These are phyloP conservation scores for Gnatocerus cornutus DNA, from an alignment of 2,888 invertebrate species.

Conservation along the genomic window DNA sequence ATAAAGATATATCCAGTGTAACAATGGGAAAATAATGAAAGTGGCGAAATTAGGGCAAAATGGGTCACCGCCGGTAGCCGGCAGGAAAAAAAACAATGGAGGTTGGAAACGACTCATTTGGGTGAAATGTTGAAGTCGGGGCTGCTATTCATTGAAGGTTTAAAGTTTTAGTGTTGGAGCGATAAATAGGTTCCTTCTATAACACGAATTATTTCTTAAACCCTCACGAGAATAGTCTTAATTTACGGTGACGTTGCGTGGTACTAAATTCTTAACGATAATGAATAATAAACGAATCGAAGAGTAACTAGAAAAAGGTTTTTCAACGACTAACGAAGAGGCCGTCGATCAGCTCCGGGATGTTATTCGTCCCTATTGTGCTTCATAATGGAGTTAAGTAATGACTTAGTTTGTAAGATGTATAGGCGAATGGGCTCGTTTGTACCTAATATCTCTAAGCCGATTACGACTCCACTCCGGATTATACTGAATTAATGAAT, in stretches of 20 bases:
- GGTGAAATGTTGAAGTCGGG: background rate
- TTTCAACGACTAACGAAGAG: slow-evolving; percentile 13
- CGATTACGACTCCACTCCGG: slow-evolving; percentile 52
- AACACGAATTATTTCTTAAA: too few species aligned
- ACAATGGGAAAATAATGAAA: slow-evolving; percentile 38
- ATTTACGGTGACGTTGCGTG: too few species aligned
- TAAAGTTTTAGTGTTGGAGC: background rate
- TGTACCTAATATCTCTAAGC: slow-evolving; percentile 55
- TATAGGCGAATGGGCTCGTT: slow-evolving; percentile 53
- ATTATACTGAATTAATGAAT: slow-evolving; percentile 54
- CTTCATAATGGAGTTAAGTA: slow-evolving; percentile 49
- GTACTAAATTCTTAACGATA: background rate
- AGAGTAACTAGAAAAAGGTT: background rate
- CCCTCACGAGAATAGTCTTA: too few species aligned
- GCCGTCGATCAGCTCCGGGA: slow-evolving; percentile 17
- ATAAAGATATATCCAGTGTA: slow-evolving; percentile 30
- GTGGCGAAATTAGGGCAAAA: slow-evolving; percentile 22
- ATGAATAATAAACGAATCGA: slow-evolving; percentile 2
- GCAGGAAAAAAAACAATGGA: slow-evolving; percentile 14
- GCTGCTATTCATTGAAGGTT: background rate
- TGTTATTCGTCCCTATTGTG: slow-evolving; percentile 36
- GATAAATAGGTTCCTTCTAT: too few species aligned
- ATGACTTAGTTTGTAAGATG: slow-evolving; percentile 51
- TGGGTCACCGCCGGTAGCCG: slow-evolving; percentile 7
- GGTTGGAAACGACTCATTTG: background rate